phyloP scores from a whole-genome alignment of 37 sponge, comb jelly and placozoan species.

The Hexactinellida sp. region DNA sequence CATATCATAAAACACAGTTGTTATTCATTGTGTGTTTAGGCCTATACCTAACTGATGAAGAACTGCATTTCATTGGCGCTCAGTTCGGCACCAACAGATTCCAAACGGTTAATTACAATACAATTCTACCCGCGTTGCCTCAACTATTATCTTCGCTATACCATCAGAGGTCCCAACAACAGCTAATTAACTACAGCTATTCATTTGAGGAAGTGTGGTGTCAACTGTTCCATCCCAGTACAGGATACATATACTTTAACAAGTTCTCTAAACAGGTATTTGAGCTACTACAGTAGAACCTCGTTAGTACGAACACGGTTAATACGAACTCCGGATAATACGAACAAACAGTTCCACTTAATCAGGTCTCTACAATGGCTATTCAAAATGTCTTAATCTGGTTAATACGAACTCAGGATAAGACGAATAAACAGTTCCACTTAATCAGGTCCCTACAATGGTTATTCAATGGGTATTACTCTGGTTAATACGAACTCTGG shows the following conservation, averaged over 20 bases:
- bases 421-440: too few species aligned
- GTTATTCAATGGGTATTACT: too few species aligned
- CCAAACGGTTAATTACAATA: neutral
- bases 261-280: conserved; percentile 34
- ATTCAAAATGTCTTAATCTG: too few species aligned
- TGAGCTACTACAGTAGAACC: neutral
- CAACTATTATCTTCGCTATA: neutral
- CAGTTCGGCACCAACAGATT: neutral
- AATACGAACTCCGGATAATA: too few species aligned
- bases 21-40: too few species aligned
- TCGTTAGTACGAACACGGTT: too few species aligned
- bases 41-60: conserved; percentile 2
- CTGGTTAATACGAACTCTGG: too few species aligned
- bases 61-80: neutral
- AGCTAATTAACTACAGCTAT: neutral
- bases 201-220: conserved; percentile 47
- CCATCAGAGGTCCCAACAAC: neutral
- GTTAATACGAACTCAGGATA: too few species aligned
- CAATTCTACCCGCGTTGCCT: neutral
- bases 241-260: conserved; percentile 44
- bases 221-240: conserved; percentile 27
- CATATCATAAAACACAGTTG: too few species aligned
- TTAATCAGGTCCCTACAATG: too few species aligned
- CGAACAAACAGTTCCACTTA: too few species aligned
- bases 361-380: too few species aligned